Percentiles rank a stretch among this genome's conserved stretches.
phyloP scores from a whole-genome alignment of 2,113 vertebrate genomes.

The Elephas maximus region DNA sequence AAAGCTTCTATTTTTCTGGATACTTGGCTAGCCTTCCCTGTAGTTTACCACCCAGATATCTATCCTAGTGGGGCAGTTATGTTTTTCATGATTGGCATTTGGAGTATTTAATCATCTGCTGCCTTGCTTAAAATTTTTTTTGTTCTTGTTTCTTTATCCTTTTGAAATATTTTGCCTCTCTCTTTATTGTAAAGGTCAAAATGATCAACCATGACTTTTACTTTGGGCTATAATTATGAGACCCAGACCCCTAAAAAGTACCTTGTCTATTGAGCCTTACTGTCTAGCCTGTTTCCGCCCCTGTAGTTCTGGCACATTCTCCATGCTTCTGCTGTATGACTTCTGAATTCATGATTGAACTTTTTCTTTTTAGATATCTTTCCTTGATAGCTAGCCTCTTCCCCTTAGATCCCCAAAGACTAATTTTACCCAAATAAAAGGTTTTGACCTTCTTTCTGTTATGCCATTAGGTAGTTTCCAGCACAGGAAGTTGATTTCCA shows the following conservation, averaged over 20 bases:
- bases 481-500: conserved; percentile 3
- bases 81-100: neutral
- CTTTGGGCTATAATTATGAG: neutral
- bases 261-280: neutral
- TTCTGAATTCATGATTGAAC: conserved; percentile 44
- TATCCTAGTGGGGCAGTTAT: neutral
- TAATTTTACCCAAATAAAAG: conserved; percentile 55
- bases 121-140: neutral
- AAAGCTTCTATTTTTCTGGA: neutral
- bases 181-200: neutral
- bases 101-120: neutral
- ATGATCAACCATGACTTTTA: conserved; percentile 20
- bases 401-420: neutral
- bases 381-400: neutral
- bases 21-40: neutral
- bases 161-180: neutral
- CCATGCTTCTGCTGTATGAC: neutral
- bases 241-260: neutral
- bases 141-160: conserved; percentile 37
- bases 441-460: neutral
- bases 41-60: neutral
- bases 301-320: neutral
- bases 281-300: neutral
- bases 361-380: conserved; percentile 53
- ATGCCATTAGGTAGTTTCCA: neutral